Evolutionary conservation across 1,140 invertebrate species (phyloP).

Genomic region (Carposina sasakii): DNA sequence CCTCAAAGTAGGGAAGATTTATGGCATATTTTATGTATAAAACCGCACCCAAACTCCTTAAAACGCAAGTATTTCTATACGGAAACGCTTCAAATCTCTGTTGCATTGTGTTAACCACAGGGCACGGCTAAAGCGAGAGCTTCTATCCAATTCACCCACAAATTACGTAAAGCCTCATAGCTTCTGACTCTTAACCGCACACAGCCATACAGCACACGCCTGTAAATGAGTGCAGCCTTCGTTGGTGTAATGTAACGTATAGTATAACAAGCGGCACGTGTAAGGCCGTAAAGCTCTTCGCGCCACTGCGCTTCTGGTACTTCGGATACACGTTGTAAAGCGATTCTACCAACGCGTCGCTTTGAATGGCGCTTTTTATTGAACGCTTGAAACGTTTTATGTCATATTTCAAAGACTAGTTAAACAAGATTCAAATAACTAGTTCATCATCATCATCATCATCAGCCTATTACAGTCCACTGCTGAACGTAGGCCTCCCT

Average conservation of each 20-base stretch:
- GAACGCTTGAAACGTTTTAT: too few relatives aligned
- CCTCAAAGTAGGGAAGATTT: too few relatives aligned
- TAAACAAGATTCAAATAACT: too few relatives aligned
- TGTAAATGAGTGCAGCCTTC: conserved; percentile 60
- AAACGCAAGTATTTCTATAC: too few relatives aligned
- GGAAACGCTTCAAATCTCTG: too few relatives aligned
- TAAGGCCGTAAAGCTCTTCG: conserved; percentile 31
- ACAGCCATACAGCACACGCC: conserved; percentile 25
- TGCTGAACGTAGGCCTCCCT: too few relatives aligned
- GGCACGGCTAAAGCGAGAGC: conserved; percentile 47
- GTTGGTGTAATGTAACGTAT: conserved; percentile 50
- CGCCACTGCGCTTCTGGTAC: conserved; percentile 40
- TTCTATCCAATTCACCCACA: conserved; percentile 59
- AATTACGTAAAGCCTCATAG: conserved; percentile 65
- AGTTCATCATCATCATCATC: too few relatives aligned
- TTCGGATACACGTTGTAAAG: conserved; percentile 15
- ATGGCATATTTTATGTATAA: too few relatives aligned
- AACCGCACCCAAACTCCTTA: neutral
- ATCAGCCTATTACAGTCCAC: too few relatives aligned
- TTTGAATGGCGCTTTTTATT: too few relatives aligned
- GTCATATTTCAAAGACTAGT: too few relatives aligned
- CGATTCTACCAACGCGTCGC: too few relatives aligned
- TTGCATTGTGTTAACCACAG: conserved; percentile 43
- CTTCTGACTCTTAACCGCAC: conserved; percentile 48
- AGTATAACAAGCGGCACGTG: conserved; percentile 25